Evolutionary conservation across 64 coral and sea anemone species (phyloP), one percentile per base, ranked within the genome.

Genomic region (Actinia equina): DNA sequence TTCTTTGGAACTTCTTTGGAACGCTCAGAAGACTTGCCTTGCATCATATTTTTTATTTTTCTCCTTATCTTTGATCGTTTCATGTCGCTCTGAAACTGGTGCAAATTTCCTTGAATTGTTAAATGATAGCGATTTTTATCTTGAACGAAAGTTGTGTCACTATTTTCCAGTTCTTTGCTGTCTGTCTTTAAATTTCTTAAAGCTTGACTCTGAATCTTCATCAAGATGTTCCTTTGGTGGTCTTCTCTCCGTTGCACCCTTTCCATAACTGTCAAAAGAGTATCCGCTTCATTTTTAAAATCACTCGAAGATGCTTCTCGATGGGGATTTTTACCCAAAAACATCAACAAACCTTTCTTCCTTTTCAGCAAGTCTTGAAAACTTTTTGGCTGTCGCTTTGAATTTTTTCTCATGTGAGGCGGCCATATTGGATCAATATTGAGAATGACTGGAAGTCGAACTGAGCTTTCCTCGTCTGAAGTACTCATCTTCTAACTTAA

Each of bases 341-440:
- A 83, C 80, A 43, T 83, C 30, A 83, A 41, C 42, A 83, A 44
- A n/a, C 11, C 43, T 37, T 17, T 83, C 42, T 83, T 83, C 11
- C 80, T 23, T 7, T 83, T 83, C 8, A 83, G 23, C 12, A 45
- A 43, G 43, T 83, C 80, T 51, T 55, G 27, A 22, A 83, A 83
- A 83, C 80, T 43, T 83, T 44, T 51, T 4, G 20, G 13, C 43
- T 11, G 7, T 53, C 22, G 43, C 17, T 83, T 37, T 37, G 30
- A 37, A 37, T 37, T 52, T 44, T 52, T 45, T n/a, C 80, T 45
- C 80, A 83, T 52, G 44, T 83, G 80, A 10, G 80, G 43, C 80
- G 80, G 80, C 80, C 80, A 83, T 45, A 83, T 55, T 45, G 80
- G 44, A 83, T 83, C 42, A 12, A 83, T 17, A 37, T 45, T 43